These are phyloP conservation scores for Heterocephalus glaber DNA, from an alignment of 2,113 vertebrate species.

Conservation along the genomic window DNA sequence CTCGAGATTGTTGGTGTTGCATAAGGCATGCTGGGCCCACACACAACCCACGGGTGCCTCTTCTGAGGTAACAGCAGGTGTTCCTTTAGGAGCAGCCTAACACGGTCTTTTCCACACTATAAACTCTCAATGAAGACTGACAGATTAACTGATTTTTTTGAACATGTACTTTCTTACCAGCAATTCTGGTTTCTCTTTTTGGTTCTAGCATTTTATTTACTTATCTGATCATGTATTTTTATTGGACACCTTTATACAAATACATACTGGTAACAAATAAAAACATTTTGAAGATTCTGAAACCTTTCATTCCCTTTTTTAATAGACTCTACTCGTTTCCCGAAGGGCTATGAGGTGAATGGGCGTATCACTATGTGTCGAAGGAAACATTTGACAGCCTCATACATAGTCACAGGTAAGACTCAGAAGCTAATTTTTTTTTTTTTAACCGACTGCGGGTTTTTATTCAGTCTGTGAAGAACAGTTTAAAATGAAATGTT, in stretches of 20 bases:
- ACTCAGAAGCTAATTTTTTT: background rate
- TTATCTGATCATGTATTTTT: background rate
- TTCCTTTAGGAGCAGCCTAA: background rate
- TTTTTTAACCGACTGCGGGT: background rate
- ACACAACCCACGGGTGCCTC: background rate
- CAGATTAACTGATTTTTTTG: background rate
- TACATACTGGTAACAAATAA: constrained; percentile 4
- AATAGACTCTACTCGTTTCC: constrained; percentile 93
- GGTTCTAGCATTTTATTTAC: constrained; percentile 42
- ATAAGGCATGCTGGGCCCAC: background rate
- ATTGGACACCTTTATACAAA: background rate
- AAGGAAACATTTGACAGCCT: constrained; percentile 94
- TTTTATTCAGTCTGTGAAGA: constrained; percentile 82
- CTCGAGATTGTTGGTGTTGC: background rate
- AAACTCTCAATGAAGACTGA: background rate
- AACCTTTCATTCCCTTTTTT: background rate
- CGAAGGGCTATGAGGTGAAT: constrained; percentile 92
- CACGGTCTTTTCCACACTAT: background rate
- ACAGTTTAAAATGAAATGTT: constrained; percentile 83
- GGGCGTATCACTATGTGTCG: constrained; percentile 95
- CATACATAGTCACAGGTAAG: constrained; percentile 92
- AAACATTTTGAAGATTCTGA: constrained; percentile 39
- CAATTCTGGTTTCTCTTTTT: constrained; percentile 7
- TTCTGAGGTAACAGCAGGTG: background rate
- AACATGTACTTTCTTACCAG: constrained; percentile 8